Evolutionary conservation across 2,797 vertebrate genomes (phyloP).

Genomic region (Staurois parvus): DNA sequence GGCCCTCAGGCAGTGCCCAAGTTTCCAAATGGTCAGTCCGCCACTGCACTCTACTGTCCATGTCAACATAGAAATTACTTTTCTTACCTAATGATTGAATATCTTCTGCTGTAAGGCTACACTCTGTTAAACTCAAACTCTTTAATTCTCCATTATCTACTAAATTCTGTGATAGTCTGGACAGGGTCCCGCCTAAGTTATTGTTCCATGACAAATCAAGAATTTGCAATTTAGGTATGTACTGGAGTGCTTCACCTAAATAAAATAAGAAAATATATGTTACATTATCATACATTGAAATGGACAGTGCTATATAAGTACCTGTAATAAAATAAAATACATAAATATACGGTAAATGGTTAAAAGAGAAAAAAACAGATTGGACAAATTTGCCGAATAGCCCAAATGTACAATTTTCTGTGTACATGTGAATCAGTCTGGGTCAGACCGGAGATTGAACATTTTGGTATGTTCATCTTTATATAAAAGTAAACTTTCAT

Average conservation of each 20-base stretch:
- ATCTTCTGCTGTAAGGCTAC: conserved; percentile 81
- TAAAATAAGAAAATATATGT: conserved; percentile 28
- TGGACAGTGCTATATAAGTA: too few relatives aligned
- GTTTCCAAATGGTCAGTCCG: too few relatives aligned
- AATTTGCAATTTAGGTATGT: conserved; percentile 78
- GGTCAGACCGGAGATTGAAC: too few relatives aligned
- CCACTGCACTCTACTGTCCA: too few relatives aligned
- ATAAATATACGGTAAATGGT: too few relatives aligned
- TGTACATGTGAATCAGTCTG: too few relatives aligned
- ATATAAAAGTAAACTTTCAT: neutral
- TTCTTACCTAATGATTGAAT: conserved; percentile 78
- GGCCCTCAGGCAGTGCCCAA: too few relatives aligned
- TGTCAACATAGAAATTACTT: neutral
- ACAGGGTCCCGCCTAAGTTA: conserved; percentile 79
- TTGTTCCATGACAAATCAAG: conserved; percentile 90
- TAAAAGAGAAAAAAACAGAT: neutral
- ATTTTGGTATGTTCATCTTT: neutral
- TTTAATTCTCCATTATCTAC: conserved; percentile 72
- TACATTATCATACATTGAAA: too few relatives aligned
- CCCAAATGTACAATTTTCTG: too few relatives aligned
- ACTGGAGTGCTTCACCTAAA: conserved; percentile 80
- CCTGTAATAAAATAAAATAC: too few relatives aligned
- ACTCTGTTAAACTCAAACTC: conserved; percentile 83
- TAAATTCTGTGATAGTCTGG: conserved; percentile 76
- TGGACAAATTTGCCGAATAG: too few relatives aligned